Conservation (phyloP, 2,797 vertebrate genomes). For the Carduelis carduelis region DNA sequence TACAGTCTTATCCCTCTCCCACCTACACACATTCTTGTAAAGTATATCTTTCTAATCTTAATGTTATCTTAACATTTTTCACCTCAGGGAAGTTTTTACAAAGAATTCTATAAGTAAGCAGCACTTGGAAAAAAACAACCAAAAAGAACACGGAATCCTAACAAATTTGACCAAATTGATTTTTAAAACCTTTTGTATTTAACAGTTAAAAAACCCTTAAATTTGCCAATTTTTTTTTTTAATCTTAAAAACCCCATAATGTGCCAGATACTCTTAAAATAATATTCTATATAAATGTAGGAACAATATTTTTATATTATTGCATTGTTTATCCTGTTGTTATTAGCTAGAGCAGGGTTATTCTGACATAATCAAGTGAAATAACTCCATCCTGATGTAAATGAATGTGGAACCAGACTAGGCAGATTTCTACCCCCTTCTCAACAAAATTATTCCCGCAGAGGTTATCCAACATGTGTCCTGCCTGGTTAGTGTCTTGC, state of each 20-base stretch:
- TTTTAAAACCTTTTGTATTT: neutral
- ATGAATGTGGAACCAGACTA: neutral
- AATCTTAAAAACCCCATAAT: neutral
- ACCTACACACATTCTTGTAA: slow-evolving; percentile 38
- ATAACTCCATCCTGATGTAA: neutral
- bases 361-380: neutral
- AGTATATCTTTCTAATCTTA: slow-evolving; percentile 42
- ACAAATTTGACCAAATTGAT: neutral
- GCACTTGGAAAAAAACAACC: neutral
- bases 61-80: slow-evolving; percentile 32
- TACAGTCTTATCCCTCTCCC: neutral
- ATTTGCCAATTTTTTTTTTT: neutral
- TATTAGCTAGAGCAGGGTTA: neutral
- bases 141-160: neutral
- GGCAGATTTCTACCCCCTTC: neutral
- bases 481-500: neutral
- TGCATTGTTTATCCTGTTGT: neutral
- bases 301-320: neutral
- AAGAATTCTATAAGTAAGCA: neutral
- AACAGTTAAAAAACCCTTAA: neutral
- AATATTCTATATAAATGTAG: neutral
- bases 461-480: neutral
- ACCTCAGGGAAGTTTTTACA: neutral
- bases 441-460: neutral
- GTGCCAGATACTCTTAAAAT: neutral